These are phyloP conservation scores for Criorhina ranunculi DNA, from an alignment of 2,888 invertebrate genomes.

Conservation along the genomic window DNA sequence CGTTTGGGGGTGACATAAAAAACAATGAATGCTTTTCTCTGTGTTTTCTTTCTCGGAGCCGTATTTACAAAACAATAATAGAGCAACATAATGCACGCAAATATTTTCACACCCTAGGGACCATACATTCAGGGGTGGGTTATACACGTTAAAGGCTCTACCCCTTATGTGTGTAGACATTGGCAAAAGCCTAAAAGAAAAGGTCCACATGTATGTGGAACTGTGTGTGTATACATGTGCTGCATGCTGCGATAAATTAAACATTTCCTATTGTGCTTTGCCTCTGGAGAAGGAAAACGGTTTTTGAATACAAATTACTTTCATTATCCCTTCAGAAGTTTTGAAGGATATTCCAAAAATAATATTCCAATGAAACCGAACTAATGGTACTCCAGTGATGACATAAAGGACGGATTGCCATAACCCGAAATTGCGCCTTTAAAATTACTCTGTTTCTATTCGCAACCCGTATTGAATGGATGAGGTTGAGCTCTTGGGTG, in stretches of 20 bases:
- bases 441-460: conserved; percentile 52
- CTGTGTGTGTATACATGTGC: not conserved
- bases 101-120: conserved; percentile 62
- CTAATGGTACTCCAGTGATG: conserved; percentile 64
- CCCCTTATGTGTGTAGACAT: not conserved
- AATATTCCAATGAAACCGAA: conserved; percentile 63
- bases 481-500: conserved; percentile 7
- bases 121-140: conserved; percentile 8
- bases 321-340: conserved; percentile 65
- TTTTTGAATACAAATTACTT: conserved; percentile 72
- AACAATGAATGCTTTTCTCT: conserved; percentile 34
- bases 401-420: conserved; percentile 66
- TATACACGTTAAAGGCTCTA: not conserved
- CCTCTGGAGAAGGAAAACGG: conserved; percentile 47
- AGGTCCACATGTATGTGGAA: not conserved
- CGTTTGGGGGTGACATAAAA: conserved; percentile 48
- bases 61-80: conserved; percentile 60
- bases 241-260: conserved; percentile 48
- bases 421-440: conserved; percentile 60
- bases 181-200: not conserved
- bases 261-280: conserved; percentile 50
- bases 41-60: conserved; percentile 24
- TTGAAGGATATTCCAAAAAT: conserved; percentile 62
- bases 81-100: conserved; percentile 55
- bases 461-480: conserved; percentile 28